Base-by-base conservation (phyloP, 2,113 vertebrate genomes). In the Colistium nudipinnis region DNA sequence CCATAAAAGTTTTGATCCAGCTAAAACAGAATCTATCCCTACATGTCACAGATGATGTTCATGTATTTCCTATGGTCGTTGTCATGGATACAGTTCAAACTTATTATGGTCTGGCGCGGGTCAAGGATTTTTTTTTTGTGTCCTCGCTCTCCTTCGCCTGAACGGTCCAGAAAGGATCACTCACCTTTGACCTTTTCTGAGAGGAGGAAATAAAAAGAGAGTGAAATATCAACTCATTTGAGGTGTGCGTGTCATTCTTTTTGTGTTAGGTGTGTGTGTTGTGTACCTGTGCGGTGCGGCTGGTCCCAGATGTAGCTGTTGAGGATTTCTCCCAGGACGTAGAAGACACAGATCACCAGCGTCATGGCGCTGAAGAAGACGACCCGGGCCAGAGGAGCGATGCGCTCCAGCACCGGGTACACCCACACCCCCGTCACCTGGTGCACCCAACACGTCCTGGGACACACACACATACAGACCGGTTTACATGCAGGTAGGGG, bases 221-320 rank as follows among this genome's bases (percentile, higher is more conserved):
- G 3, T 61, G 4, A 6, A n/a, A n/a, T n/a, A n/a, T n/a, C n/a
- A n/a, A n/a, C n/a, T n/a, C n/a, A n/a, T 4, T 17, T 28, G 38
- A 22, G 25, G 11, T 4, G 13, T 22, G 35, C 22, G 25, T 43
- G 57, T 33, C n/a, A 41, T 17, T 13, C 22, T 56, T 19, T n/a
- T 2, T 44, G 52, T 30, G 13, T 28, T 24, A 35, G 8, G 30
- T 48, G 49, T 30, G 59, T 22, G 33, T 22, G 38, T 41, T 31
- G 25, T 71, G n/a, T 51, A 27, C 71, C 78, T 82, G 80, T 80
- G 81, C n/a, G n/a, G n/a, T 91, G 95, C 90, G 91, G 88, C 83
- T 96, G 88, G 82, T 97, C 96, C 98, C 98, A 98, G 90, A 99
- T 97, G 87, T 96, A 98, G 92, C 79, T 94, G 93, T 98, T 99